These are phyloP conservation scores for Sphinx pinastri DNA, from an alignment of 2,888 invertebrate species.

Conservation along the genomic window DNA sequence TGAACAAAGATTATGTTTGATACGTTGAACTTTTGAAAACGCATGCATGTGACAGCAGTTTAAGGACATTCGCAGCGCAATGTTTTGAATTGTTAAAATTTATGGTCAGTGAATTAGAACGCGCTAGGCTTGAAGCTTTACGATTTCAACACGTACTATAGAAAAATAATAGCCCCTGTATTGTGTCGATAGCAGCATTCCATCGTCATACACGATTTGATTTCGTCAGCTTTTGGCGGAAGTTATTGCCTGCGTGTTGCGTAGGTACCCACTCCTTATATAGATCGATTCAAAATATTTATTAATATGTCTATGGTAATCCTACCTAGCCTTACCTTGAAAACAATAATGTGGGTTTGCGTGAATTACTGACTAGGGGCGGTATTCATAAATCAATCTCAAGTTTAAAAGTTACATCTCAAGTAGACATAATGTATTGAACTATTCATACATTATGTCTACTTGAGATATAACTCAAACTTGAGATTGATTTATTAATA, in stretches of 20 bases:
- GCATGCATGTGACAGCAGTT: too few relatives aligned
- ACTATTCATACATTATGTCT: too few relatives aligned
- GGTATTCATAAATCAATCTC: too few relatives aligned
- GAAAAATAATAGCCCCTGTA: conserved; percentile 40
- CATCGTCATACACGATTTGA: conserved; percentile 38
- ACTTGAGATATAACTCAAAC: too few relatives aligned
- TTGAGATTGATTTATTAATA: too few relatives aligned
- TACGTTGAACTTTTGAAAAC: too few relatives aligned
- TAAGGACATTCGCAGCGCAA: too few relatives aligned
- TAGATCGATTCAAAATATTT: conserved; percentile 4
- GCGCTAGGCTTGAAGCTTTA: conserved; percentile 35
- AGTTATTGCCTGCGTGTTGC: conserved; percentile 38
- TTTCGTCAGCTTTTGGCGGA: conserved; percentile 47
- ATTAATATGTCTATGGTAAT: background rate
- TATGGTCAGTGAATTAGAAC: conserved; percentile 35
- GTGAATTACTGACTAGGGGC: background rate
- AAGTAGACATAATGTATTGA: too few relatives aligned
- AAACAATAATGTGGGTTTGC: background rate
- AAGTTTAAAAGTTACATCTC: too few relatives aligned
- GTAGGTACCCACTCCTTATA: conserved; percentile 20
- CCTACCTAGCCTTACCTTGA: background rate
- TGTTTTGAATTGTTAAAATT: conserved; percentile 35
- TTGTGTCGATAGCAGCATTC: conserved; percentile 47
- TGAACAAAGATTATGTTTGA: too few relatives aligned
- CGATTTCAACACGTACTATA: conserved; percentile 41